Evolutionary conservation across 2,888 invertebrate genomes (phyloP).

Genomic region (Tiliacea aurago): DNA sequence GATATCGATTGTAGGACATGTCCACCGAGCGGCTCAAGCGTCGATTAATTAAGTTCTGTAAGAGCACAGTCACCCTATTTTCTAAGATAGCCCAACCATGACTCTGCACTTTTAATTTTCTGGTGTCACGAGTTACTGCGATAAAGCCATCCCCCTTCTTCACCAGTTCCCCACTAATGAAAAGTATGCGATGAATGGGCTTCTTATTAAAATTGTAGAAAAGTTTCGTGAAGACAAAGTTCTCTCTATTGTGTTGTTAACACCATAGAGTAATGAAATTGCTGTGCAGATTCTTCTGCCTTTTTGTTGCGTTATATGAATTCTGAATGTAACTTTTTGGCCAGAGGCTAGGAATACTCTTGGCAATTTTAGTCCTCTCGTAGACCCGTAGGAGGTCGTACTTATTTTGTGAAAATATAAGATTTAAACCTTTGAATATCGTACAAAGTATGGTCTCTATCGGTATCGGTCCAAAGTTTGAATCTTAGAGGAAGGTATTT

Average conservation of each 20-base stretch:
- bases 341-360: constrained; percentile 9
- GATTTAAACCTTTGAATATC: no score
- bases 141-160: constrained; percentile 81
- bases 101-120: constrained; percentile 88
- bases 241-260: constrained; percentile 77
- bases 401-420: constrained; percentile 1
- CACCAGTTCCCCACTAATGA: constrained; percentile 76
- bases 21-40: constrained; percentile 72
- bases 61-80: constrained; percentile 86
- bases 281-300: constrained; percentile 63
- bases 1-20: constrained; percentile 65
- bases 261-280: constrained; percentile 73
- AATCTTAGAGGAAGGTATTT: constrained; percentile 19
- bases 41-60: constrained; percentile 87
- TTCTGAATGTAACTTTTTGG: constrained; percentile 31
- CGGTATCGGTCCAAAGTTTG: neutral
- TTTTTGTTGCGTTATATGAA: constrained; percentile 47
- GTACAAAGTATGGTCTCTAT: no score
- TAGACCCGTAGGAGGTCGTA: neutral
- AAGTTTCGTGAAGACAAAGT: constrained; percentile 84
- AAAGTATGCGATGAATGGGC: constrained; percentile 87
- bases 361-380: neutral
- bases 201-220: constrained; percentile 87
- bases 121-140: constrained; percentile 87
- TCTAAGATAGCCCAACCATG: constrained; percentile 85